phyloP scores from a whole-genome alignment of 2,113 vertebrate genomes.

The Seriola quinqueradiata region DNA sequence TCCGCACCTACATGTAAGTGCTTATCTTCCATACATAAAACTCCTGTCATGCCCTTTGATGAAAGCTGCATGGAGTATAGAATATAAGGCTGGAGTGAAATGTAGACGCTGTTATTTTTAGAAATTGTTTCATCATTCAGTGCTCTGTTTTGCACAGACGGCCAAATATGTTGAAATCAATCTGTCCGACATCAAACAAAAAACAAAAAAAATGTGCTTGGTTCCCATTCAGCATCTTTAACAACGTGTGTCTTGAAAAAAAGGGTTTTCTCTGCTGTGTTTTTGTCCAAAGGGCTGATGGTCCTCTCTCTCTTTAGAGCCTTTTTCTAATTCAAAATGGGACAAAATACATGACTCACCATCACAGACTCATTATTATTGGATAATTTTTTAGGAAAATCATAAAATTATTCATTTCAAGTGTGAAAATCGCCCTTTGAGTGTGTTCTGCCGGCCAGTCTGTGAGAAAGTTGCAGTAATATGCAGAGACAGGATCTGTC shows the following conservation, averaged over 20 bases:
- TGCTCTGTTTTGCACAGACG: background rate
- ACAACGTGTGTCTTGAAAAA: no score
- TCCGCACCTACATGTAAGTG: background rate
- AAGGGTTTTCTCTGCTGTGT: background rate
- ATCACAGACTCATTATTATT: slow-evolving; percentile 44
- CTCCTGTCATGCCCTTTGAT: slow-evolving; percentile 35
- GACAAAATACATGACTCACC: slow-evolving; percentile 28
- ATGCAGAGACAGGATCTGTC: background rate
- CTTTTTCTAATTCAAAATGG: background rate
- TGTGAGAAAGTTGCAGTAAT: background rate
- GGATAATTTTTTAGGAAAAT: slow-evolving; percentile 41
- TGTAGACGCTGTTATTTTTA: background rate
- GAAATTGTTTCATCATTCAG: background rate
- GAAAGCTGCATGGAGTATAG: slow-evolving; percentile 8
- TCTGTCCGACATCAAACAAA: slow-evolving; percentile 11
- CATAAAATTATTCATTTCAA: slow-evolving; percentile 48
- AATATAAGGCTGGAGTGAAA: slow-evolving; percentile 15
- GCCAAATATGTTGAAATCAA: slow-evolving; percentile 30
- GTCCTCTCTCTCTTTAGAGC: background rate
- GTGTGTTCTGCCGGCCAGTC: background rate
- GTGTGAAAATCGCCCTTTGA: slow-evolving; percentile 51
- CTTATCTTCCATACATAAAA: slow-evolving; percentile 24
- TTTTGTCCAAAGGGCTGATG: slow-evolving; percentile 5
- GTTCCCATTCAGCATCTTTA: slow-evolving; percentile 3
- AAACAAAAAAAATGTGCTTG: background rate